phyloP scores from a whole-genome alignment of 2,797 vertebrate genomes.

The Etheostoma perlongum region DNA sequence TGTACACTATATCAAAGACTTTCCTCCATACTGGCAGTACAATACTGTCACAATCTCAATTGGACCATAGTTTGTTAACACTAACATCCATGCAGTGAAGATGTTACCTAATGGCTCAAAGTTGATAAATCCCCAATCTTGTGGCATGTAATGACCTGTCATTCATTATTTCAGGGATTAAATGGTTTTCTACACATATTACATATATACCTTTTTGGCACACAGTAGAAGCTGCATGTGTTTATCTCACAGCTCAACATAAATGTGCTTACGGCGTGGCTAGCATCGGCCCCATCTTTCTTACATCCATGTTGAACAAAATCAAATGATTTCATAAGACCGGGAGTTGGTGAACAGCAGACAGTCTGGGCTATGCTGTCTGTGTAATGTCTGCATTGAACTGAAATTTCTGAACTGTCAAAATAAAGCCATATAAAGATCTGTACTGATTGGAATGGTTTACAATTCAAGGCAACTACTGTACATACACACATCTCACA shows the following conservation, averaged over 20 bases:
- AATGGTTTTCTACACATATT: background rate
- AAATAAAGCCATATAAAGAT: conserved; percentile 85
- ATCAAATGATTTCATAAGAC: conserved; percentile 19
- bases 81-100: conserved; percentile 89
- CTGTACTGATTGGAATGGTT: conserved; percentile 83
- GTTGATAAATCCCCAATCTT: conserved; percentile 72
- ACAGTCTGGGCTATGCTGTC: conserved; percentile 27
- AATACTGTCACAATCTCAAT: conserved; percentile 92
- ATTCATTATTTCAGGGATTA: conserved; percentile 20
- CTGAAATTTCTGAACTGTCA: conserved; percentile 79
- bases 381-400: conserved; percentile 49
- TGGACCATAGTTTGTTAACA: conserved; percentile 85
- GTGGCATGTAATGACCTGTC: conserved; percentile 65
- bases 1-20: conserved; percentile 95
- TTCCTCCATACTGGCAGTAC: conserved; percentile 91
- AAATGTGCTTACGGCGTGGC: conserved; percentile 34
- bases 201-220: conserved; percentile 54
- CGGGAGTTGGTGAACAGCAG: conserved; percentile 18
- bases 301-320: conserved; percentile 21
- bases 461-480: conserved; percentile 85
- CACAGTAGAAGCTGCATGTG: conserved; percentile 39
- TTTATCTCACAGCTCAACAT: conserved; percentile 25
- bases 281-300: background rate
- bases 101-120: conserved; percentile 85
- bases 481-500: conserved; percentile 76